A percentile compares a stretch with the other conserved stretches of the same genome.
Evolutionary conservation across 2,113 vertebrate species (phyloP).

Genomic region (mouse (Mus musculus)): DNA sequence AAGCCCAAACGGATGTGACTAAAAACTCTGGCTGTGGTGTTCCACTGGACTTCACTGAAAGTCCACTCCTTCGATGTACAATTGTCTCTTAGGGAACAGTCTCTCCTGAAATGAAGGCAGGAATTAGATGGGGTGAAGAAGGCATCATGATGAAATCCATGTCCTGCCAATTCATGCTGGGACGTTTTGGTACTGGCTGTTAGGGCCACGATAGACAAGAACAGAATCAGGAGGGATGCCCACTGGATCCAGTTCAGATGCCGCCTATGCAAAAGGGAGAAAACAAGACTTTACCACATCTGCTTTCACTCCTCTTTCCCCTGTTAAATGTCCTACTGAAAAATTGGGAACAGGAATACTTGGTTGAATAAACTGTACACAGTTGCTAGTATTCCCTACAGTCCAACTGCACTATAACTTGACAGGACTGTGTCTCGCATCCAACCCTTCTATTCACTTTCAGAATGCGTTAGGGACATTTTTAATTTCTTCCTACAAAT

Average conservation of each 20-base stretch:
- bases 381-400: background rate
- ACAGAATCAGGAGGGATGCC: constrained; percentile 94
- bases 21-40: constrained; percentile 83
- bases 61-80: constrained; percentile 76
- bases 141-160: constrained; percentile 88
- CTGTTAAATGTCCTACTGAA: background rate
- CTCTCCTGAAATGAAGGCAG: constrained; percentile 89
- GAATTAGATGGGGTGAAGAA: constrained; percentile 92
- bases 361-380: background rate
- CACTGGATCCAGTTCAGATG: constrained; percentile 96
- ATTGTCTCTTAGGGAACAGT: constrained; percentile 82
- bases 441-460: constrained; percentile 32
- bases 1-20: constrained; percentile 90
- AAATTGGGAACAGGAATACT: background rate
- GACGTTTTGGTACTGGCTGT: constrained; percentile 89
- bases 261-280: constrained; percentile 88
- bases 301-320: background rate
- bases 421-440: background rate
- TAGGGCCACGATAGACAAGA: constrained; percentile 95
- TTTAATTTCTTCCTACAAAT: background rate
- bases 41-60: constrained; percentile 89
- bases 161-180: constrained; percentile 86
- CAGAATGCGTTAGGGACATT: background rate
- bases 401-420: constrained; percentile 25
- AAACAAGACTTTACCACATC: constrained; percentile 39